Base-by-base conservation (phyloP, 2,797 vertebrate genomes). In the Trematomus bernacchii region DNA sequence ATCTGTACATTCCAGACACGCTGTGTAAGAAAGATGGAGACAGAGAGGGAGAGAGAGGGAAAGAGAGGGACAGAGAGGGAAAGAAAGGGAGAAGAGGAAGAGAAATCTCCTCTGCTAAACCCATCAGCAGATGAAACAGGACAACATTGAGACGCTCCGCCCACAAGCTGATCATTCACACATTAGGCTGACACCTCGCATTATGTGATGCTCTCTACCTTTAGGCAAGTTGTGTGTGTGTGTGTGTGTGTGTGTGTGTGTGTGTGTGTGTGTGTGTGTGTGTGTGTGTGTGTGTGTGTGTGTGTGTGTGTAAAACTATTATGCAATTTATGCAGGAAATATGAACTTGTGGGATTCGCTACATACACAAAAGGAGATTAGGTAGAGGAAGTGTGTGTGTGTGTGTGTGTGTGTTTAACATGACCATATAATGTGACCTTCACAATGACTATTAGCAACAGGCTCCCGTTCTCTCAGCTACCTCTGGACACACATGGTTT, bases 1-100 rank as follows among this genome's bases (percentile, higher is more conserved):
- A 97, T 97, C 96, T 97, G 97, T 94, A 96, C 97, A 98, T 98
- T 98, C 97, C 97, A 97, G 96, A 96, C 95, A 55, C 87, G 91
- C 96, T 96, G 90, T 94, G 96, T 97, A 97, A 97, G 94, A 87
- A 93, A 92, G 94, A 93, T 89, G 92, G 93, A 94, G 94, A 75
- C 58, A 0, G 46, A 75, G 55, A 63, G 47, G 59, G 27, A 64
- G 58, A 90, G 44, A 48, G 55, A 64, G 65, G 46, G 60, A 70
- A 40, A 54, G 30, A 48, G 47, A 43, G 48, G 47, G 48, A 64
- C 27, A 63, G 53, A 61, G 23, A 66, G 62, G 91, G 27, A 43
- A 30, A 68, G 54, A 74, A 68, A 73, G 50, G 50, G 54, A 51
- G 62, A 51, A 40, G 37, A 48, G 16, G 10, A n/a, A 14, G 51